Evolutionary conservation across 2,113 vertebrate species (phyloP), one percentile per base, ranked within the genome.

Genomic region (Isichthys henryi): DNA sequence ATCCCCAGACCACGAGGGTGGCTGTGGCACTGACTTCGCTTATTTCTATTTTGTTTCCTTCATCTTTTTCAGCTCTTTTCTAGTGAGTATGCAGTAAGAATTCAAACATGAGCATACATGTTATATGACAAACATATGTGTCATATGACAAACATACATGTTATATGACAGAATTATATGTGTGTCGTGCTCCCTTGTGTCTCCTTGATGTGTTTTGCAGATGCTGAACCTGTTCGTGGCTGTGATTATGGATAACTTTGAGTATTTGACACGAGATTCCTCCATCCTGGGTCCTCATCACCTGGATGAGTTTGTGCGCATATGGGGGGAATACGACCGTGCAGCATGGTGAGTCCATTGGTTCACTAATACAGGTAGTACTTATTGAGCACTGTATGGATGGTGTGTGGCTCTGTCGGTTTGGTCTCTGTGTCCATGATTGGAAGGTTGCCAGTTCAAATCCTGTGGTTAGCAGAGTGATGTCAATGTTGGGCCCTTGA

Each of bases 231-330:
- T 99, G 58, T 99, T 99, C 0, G 98, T 99, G 93, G 98, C 98
- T 0, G 98, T 99, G 92, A 99, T 99, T 93, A 99, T 99, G 98
- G 98, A 99, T 94, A 99, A 99, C 95, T 99, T 99, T 92, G 98
- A 99, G 91, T 99, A 99, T 92, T 94, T 99, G 95, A 99, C 98
- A 23, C 95, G 98, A 80, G 98, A 99, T 92, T 99, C 98, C 2
- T 99, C 98, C 86, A 99, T 99, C 93, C 95, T 99, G 91, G 98
- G 98, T 3, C 98, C 98, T 11, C 98, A 99, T 93, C 98, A 99
- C 91, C 94, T 99, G 93, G 98, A 99, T 23, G 98, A 99, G 93
- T 99, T 99, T 96, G 98, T 99, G 56, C 96, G 98, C 1, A 97
- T 99, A 92, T 99, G 98, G 98, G 98, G 98, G 88, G 98, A 99